Evolutionary conservation across 2,888 invertebrate genomes (phyloP), one percentile per base, ranked within the genome.

Genomic region (Andrena praecox): DNA sequence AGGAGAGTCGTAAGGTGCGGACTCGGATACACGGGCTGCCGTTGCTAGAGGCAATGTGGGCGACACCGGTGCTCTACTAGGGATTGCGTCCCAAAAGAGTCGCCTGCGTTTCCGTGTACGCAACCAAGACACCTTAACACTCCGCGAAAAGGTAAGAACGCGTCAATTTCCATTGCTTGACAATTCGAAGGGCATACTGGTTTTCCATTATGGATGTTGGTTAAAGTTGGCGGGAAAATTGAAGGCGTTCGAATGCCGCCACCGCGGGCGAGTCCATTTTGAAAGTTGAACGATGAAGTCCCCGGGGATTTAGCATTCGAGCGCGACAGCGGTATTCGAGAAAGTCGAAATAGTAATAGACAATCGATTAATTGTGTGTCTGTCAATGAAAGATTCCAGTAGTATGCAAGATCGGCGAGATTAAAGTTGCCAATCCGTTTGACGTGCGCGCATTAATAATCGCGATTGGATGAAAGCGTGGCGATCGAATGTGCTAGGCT

Each of bases 401-500:
- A 5, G 2, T 4, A 7, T 7, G n/a, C 31, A 31, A 42, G 7
- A 29, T 60, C 16, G 10, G 31, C 63, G 20, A 42, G 52, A 52
- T 29, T 35, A 12, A 35, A 12, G 48, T 66, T 52, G 24, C 24
- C 10, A 27, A 24, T 56, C 56, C 24, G 10, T 24, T 56, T 10
- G 29, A 63, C 31, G 59, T 42, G 66, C 33, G 67, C 70, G 60
- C 27, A 31, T 62, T 59, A 68, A 72, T 70, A 66, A 66, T 60
- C 68, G 63, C n/a, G 72, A 64, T 72, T 85, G 66, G 71, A 80
- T 35, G 87, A 72, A 82, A 80, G 66, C 62, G 69, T 35, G 52
- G 60, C 66, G 82, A 87, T 86, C 87, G 79, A 80, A 68, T 77
- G 66, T 42, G 50, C 80, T 60, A 29, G 35, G 33, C n/a, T 33